Base-by-base conservation (phyloP, 2,888 invertebrate genomes). In the Alloscopus bannaensis region DNA sequence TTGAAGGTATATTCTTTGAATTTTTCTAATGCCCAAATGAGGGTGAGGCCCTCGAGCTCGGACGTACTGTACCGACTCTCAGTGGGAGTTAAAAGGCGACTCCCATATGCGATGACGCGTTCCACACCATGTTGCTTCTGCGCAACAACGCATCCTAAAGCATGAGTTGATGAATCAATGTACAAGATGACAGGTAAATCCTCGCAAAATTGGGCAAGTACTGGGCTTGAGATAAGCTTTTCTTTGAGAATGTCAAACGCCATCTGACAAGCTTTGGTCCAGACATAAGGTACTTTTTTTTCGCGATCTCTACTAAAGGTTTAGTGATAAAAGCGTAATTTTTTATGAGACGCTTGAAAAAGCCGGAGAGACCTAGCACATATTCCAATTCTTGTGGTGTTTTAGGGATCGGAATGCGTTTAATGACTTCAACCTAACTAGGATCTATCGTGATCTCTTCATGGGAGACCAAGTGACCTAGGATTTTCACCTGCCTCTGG, bases 211-310 rank as follows among this genome's bases (percentile, higher is more conserved):
- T 42, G 59, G 4, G 47, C 70, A 6, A 70, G 18, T 13, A 70
- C 29, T 1, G 60, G 70, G n/a, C 59, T 29, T 6, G n/a, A 22
- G 2, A 20, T 45, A 20, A 70, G 20, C 6, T 13, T 26, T 31
- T 45, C 29, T 59, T 70, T 70, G 20, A 70, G 60, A 18, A 70
- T 8, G 1, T 70, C 60, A 29, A 59, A 70, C 3, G 70, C 59
- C 2, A 31, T 13, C 24, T 70, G 59, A 60, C 70, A 70, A 11
- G 45, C n/a, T 60, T 45, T 11, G 20, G 26, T 28, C 70, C 70
- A 70, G 18, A 40, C 42, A 26, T 45, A 70, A 16, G 52, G 52
- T 1, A 55, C n/a, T 52, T 18, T 24, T 31, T 50, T n/a, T 55
- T 68, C 1, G 42, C 24, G 13, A 64, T 42, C 31, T 64, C 2